A percentile compares a stretch with the other conserved stretches of the same genome.
These are phyloP conservation scores for Heteromyza rotundicornis DNA, from an alignment of 2,888 invertebrate genomes.

Conservation along the genomic window DNA sequence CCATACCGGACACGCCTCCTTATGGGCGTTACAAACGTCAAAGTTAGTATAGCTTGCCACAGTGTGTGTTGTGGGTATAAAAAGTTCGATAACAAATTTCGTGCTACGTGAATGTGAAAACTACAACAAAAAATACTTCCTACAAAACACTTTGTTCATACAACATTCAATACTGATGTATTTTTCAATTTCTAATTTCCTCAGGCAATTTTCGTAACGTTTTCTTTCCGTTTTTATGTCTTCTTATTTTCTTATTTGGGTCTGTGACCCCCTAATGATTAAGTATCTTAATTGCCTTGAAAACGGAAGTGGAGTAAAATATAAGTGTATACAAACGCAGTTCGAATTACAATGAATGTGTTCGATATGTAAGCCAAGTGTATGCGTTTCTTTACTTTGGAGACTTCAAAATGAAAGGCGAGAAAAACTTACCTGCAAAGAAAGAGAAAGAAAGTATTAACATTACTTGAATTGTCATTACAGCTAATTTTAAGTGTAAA, in stretches of 20 bases:
- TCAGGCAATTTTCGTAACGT: slow-evolving; percentile 21
- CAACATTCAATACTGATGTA: too few species aligned
- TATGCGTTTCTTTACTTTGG: slow-evolving; percentile 1
- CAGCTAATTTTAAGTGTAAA: too few species aligned
- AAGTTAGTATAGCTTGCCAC: too few species aligned
- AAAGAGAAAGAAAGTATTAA: slow-evolving; percentile 22
- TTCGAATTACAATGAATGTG: slow-evolving; percentile 15
- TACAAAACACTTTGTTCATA: neutral
- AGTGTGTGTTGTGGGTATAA: too few species aligned
- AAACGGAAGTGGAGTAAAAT: slow-evolving; percentile 26
- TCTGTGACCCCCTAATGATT: slow-evolving; percentile 2
- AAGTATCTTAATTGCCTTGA: slow-evolving; percentile 21
- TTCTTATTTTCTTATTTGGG: neutral
- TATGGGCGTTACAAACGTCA: too few species aligned
- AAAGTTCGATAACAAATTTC: too few species aligned
- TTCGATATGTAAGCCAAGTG: neutral
- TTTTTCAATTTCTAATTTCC: slow-evolving; percentile 22
- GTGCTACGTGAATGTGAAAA: too few species aligned
- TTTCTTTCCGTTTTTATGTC: neutral
- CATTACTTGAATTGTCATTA: too few species aligned
- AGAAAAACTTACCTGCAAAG: slow-evolving; percentile 29
- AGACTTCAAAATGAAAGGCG: too few species aligned
- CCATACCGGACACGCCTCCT: too few species aligned
- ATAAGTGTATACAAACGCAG: too few species aligned
- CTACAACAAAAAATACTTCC: too few species aligned